Percentiles rank a stretch among this genome's conserved stretches.
These are phyloP conservation scores for Diplodus sargus DNA, from an alignment of 2,797 vertebrate genomes.

Conservation along the genomic window DNA sequence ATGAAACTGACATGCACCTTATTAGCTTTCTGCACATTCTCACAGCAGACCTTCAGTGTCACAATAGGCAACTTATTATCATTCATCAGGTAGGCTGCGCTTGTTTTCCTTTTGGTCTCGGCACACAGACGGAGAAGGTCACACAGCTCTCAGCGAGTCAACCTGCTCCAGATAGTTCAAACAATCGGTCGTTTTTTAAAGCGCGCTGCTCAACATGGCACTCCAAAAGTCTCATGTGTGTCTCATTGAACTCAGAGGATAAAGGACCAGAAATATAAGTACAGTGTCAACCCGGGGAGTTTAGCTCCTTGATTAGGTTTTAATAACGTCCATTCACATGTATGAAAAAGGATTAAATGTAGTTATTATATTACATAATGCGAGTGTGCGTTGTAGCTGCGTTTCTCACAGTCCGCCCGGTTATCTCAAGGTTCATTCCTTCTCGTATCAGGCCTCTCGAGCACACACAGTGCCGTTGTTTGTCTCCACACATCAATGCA, in stretches of 20 bases:
- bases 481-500: slow-evolving; percentile 93
- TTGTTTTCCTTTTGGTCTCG: slow-evolving; percentile 66
- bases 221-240: slow-evolving; percentile 45
- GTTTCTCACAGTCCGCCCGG: slow-evolving; percentile 38
- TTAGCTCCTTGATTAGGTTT: slow-evolving; percentile 20
- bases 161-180: slow-evolving; percentile 67
- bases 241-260: slow-evolving; percentile 38
- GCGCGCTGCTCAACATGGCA: slow-evolving; percentile 25
- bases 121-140: slow-evolving; percentile 74
- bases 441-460: slow-evolving; percentile 77
- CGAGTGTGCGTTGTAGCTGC: slow-evolving; percentile 1
- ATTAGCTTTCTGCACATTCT: slow-evolving; percentile 68
- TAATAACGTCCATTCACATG: slow-evolving; percentile 6
- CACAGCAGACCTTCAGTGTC: slow-evolving; percentile 54
- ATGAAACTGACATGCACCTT: slow-evolving; percentile 49
- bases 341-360: slow-evolving; percentile 12
- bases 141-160: slow-evolving; percentile 60
- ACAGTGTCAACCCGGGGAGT: background rate
- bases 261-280: slow-evolving; percentile 26
- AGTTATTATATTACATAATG: slow-evolving; percentile 61
- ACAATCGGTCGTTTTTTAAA: slow-evolving; percentile 56
- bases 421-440: slow-evolving; percentile 65
- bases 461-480: slow-evolving; percentile 91
- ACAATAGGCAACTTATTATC: slow-evolving; percentile 73
- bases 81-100: slow-evolving; percentile 70